Evolutionary conservation across 2,797 vertebrate genomes (phyloP).

Genomic region (Gouania willdenowi): DNA sequence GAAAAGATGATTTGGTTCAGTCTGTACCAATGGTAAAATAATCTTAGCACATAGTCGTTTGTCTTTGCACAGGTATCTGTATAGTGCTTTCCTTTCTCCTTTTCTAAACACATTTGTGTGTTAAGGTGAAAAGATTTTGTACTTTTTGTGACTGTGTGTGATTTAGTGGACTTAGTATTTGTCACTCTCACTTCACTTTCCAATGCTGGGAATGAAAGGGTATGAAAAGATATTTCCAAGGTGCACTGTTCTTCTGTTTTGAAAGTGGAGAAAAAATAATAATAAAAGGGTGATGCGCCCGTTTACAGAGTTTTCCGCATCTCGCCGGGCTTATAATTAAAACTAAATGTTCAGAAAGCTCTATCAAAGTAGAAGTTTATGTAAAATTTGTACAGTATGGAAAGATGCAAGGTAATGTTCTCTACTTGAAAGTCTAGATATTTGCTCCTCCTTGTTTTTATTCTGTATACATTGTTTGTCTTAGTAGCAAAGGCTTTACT

Average conservation of each 20-base stretch:
- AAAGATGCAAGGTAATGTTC: constrained; percentile 75
- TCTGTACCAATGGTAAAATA: constrained; percentile 78
- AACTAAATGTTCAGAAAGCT: constrained; percentile 75
- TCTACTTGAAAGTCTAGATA: constrained; percentile 80
- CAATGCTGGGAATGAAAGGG: constrained; percentile 71
- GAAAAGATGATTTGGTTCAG: constrained; percentile 70
- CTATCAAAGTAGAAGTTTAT: constrained; percentile 76
- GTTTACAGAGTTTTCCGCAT: constrained; percentile 76
- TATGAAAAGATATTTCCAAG: constrained; percentile 61
- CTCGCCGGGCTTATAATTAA: constrained; percentile 67
- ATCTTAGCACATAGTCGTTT: constrained; percentile 84
- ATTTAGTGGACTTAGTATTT: constrained; percentile 80
- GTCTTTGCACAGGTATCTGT: constrained; percentile 84
- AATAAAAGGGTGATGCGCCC: constrained; percentile 47
- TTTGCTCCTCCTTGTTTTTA: constrained; percentile 76
- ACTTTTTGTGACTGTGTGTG: constrained; percentile 80
- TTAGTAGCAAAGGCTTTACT: constrained; percentile 78
- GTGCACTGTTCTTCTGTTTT: constrained; percentile 71
- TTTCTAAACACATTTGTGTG: constrained; percentile 80
- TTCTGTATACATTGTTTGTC: constrained; percentile 71
- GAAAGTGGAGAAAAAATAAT: constrained; percentile 40
- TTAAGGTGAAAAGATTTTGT: constrained; percentile 81
- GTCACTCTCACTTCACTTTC: constrained; percentile 78
- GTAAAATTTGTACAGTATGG: constrained; percentile 79
- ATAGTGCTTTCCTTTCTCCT: constrained; percentile 77